These are phyloP conservation scores for Brachylomia viminalis DNA, from an alignment of 2,888 invertebrate species.

Conservation along the genomic window DNA sequence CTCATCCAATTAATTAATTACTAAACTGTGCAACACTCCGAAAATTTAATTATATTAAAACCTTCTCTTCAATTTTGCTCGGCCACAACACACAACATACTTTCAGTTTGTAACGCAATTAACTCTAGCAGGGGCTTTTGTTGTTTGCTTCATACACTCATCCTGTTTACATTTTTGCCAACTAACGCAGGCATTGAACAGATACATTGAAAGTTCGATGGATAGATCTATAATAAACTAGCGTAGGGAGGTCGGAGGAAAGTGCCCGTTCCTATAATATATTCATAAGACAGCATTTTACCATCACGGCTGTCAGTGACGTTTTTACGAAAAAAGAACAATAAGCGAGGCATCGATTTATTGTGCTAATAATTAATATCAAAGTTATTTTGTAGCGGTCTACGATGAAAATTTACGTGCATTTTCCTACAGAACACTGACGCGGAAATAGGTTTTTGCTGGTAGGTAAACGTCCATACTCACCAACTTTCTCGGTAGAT, in stretches of 20 bases:
- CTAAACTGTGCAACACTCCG: slow-evolving; percentile 25
- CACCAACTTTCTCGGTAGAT: background rate
- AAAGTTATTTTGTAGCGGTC: slow-evolving; percentile 25
- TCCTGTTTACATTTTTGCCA: slow-evolving; percentile 46
- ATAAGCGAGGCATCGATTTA: slow-evolving; percentile 50
- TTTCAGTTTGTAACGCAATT: slow-evolving; percentile 52
- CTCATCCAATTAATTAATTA: slow-evolving; percentile 32
- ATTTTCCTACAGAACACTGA: slow-evolving; percentile 22
- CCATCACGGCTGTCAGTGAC: slow-evolving; percentile 59
- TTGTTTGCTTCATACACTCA: slow-evolving; percentile 43
- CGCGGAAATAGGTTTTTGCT: slow-evolving; percentile 22
- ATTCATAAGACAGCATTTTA: slow-evolving; percentile 66
- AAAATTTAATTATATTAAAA: slow-evolving; percentile 45
- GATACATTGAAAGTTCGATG: slow-evolving; percentile 32
- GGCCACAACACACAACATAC: slow-evolving; percentile 50
- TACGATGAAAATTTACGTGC: slow-evolving; percentile 4
- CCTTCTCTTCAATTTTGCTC: slow-evolving; percentile 44
- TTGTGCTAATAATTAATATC: slow-evolving; percentile 45
- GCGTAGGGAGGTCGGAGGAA: slow-evolving; percentile 29
- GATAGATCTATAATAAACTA: slow-evolving; percentile 53
- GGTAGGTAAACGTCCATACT: slow-evolving; percentile 14
- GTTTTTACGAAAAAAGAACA: slow-evolving; percentile 58
- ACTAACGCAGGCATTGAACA: slow-evolving; percentile 36
- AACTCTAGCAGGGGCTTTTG: slow-evolving; percentile 40
- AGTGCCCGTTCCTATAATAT: slow-evolving; percentile 50